Conservation (phyloP, 2,888 invertebrate genomes). For the Halictus quadricinctus region DNA sequence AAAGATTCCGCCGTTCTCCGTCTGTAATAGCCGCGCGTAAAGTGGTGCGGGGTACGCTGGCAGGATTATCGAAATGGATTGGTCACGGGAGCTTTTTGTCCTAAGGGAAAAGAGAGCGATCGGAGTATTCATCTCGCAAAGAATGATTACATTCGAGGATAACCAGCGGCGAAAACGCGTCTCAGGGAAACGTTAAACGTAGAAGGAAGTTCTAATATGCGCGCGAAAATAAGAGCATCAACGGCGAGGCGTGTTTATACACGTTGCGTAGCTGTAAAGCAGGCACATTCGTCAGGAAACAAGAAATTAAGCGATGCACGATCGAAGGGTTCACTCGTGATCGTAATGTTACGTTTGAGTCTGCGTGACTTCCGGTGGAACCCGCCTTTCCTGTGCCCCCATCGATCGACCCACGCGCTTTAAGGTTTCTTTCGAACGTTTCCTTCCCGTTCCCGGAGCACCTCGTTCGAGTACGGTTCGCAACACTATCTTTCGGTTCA, state of each 20-base stretch:
- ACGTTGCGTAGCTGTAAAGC: background rate
- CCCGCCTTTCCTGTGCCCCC: slow-evolving; percentile 52
- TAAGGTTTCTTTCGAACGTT: slow-evolving; percentile 57
- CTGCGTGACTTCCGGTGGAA: slow-evolving; percentile 60
- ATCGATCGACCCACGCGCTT: slow-evolving; percentile 36
- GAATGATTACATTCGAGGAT: background rate
- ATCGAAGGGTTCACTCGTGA: slow-evolving; percentile 37
- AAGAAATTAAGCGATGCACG: slow-evolving; percentile 36
- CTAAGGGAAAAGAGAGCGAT: background rate
- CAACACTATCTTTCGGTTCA: slow-evolving; percentile 25
- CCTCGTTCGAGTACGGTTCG: background rate
- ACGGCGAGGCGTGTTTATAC: background rate
- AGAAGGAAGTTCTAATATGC: background rate
- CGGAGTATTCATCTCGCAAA: background rate
- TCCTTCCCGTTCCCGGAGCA: slow-evolving; percentile 41
- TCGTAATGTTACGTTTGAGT: slow-evolving; percentile 56
- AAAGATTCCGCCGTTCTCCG: slow-evolving; percentile 16
- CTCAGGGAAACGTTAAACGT: background rate
- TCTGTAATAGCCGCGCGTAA: background rate
- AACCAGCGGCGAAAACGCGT: background rate
- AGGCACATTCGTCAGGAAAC: slow-evolving; percentile 10
- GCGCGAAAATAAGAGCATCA: background rate
- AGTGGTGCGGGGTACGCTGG: background rate
- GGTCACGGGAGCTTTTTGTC: slow-evolving; percentile 4
- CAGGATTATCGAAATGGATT: slow-evolving; percentile 16